These are phyloP conservation scores for Pinna nobilis DNA, from an alignment of 1,140 invertebrate species.

Conservation along the genomic window DNA sequence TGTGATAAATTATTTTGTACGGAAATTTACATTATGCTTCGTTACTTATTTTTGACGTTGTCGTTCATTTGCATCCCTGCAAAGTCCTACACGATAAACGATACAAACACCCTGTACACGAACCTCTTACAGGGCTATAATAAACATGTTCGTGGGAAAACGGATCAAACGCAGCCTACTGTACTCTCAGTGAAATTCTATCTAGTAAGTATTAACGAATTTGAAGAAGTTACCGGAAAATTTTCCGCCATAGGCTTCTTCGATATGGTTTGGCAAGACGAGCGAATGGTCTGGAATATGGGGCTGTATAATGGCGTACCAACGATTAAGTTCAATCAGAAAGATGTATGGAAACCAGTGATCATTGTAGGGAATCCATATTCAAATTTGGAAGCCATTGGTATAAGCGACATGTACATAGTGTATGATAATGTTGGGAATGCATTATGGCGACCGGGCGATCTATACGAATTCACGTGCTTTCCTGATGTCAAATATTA, in stretches of 20 bases:
- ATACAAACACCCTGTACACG: too few species aligned
- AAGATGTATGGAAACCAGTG: conserved; percentile 35
- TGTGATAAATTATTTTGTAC: too few species aligned
- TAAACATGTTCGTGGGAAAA: not conserved
- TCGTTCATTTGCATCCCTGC: too few species aligned
- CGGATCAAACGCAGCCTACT: not conserved
- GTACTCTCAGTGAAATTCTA: not conserved
- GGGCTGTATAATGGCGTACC: not conserved
- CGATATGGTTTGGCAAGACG: conserved; percentile 26
- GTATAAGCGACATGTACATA: conserved; percentile 20
- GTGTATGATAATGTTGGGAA: conserved; percentile 35
- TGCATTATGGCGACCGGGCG: conserved; percentile 77
- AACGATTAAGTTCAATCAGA: not conserved
- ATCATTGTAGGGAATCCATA: conserved; percentile 28
- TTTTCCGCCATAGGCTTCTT: conserved; percentile 24
- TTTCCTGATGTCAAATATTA: conserved; percentile 52
- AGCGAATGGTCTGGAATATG: conserved; percentile 26
- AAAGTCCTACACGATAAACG: too few species aligned
- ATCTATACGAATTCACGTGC: conserved; percentile 62
- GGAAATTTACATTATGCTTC: too few species aligned
- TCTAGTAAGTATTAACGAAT: conserved; percentile 28
- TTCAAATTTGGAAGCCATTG: conserved; percentile 6
- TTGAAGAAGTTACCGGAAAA: conserved; percentile 39
- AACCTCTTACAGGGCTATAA: not conserved
- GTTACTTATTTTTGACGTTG: too few species aligned